These are phyloP conservation scores for Timandra comae DNA, from an alignment of 2,888 invertebrate species.

Conservation along the genomic window DNA sequence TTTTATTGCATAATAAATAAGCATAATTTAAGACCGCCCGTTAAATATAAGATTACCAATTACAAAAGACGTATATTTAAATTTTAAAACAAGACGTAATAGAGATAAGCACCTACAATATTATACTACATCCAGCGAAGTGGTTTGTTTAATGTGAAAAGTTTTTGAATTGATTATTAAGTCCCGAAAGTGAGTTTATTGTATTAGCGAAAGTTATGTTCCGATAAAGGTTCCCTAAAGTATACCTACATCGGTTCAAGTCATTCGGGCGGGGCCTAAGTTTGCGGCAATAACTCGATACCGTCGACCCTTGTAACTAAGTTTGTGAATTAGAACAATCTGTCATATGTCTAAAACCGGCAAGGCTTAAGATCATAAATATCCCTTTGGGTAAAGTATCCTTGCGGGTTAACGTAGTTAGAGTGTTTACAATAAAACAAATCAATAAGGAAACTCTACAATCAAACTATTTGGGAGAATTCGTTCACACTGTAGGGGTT, in stretches of 20 bases:
- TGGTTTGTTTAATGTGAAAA: conserved; percentile 19
- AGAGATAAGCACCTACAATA: conserved; percentile 8
- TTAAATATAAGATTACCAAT: no score
- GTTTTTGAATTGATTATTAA: conserved; percentile 36
- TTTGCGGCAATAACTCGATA: conserved; percentile 47
- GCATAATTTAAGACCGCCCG: no score
- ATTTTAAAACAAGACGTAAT: not conserved
- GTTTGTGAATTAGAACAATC: conserved; percentile 51
- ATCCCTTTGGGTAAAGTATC: conserved; percentile 16
- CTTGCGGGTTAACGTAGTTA: conserved; percentile 17
- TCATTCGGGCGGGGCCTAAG: conserved; percentile 30
- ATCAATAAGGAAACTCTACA: conserved; percentile 14
- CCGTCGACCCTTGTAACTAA: conserved; percentile 48
- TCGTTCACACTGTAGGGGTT: conserved; percentile 6
- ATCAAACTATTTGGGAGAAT: conserved; percentile 7
- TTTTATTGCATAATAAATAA: no score
- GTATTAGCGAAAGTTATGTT: conserved; percentile 34
- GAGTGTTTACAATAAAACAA: conserved; percentile 12
- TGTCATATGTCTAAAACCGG: conserved; percentile 38
- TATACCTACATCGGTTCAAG: conserved; percentile 17
- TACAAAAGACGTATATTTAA: no score
- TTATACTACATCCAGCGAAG: conserved; percentile 11
- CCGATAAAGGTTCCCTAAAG: conserved; percentile 29
- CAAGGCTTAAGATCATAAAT: conserved; percentile 29
- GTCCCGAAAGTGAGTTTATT: conserved; percentile 33